Percentiles rank a stretch among this genome's conserved stretches.
Conservation (phyloP, 2,888 invertebrate genomes). For the Pachliopta kotzebuea region DNA sequence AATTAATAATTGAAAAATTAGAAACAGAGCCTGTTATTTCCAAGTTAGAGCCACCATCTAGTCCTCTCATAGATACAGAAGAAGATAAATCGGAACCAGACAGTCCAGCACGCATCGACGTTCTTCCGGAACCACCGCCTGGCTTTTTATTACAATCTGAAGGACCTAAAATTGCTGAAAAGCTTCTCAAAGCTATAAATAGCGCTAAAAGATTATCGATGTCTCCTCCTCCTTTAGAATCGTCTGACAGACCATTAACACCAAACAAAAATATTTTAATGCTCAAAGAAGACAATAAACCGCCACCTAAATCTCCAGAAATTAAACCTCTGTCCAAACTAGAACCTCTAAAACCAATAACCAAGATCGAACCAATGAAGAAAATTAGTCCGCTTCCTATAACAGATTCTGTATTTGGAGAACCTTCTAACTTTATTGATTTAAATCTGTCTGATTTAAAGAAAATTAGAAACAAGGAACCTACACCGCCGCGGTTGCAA, state of each 20-base stretch:
- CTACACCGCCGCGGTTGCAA: constrained; percentile 55
- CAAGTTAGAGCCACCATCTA: constrained; percentile 60
- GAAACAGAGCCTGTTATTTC: constrained; percentile 47
- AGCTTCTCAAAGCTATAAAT: constrained; percentile 81
- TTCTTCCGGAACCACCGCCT: constrained; percentile 73
- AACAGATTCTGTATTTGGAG: constrained; percentile 63
- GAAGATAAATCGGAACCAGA: constrained; percentile 76
- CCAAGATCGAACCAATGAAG: constrained; percentile 52
- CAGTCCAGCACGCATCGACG: constrained; percentile 71
- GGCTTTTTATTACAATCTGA: constrained; percentile 72
- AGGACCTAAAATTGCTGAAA: constrained; percentile 82
- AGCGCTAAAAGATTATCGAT: constrained; percentile 77
- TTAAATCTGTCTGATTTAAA: constrained; percentile 57
- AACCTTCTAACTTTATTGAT: constrained; percentile 61
- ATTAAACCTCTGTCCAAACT: constrained; percentile 46
- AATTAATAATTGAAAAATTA: constrained; percentile 48
- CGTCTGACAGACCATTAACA: constrained; percentile 47
- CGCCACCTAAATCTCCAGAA: constrained; percentile 41
- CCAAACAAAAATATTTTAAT: constrained; percentile 54
- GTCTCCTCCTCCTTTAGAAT: constrained; percentile 66
- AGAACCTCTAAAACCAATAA: constrained; percentile 45
- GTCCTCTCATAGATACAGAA: constrained; percentile 70
- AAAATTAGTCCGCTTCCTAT: constrained; percentile 50
- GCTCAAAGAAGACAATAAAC: constrained; percentile 38
- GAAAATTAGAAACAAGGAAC: constrained; percentile 60